These are phyloP conservation scores for Henicopernis longicauda DNA, from an alignment of 2,113 vertebrate species.

Conservation along the genomic window DNA sequence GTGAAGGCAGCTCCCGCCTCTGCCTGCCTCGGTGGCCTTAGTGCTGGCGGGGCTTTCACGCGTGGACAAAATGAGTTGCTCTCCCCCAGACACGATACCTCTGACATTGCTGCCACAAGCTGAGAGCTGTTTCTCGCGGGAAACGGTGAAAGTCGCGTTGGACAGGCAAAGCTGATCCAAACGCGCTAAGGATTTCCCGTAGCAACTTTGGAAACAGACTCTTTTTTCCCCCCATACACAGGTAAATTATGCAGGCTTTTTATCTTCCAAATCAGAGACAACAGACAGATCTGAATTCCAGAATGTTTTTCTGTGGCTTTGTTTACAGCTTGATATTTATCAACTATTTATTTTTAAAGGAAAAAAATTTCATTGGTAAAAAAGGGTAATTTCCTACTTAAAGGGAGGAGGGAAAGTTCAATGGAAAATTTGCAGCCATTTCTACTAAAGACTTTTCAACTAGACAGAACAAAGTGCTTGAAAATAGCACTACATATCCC, in stretches of 20 bases:
- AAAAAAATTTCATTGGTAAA: neutral
- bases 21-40: neutral
- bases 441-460: neutral
- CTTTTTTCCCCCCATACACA: no score
- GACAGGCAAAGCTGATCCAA: neutral
- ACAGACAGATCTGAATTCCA: neutral
- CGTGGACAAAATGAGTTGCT: neutral
- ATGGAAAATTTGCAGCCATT: neutral
- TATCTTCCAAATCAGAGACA: neutral
- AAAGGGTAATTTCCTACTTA: neutral
- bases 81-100: neutral
- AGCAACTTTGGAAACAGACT: neutral
- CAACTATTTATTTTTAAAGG: neutral
- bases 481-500: constrained; percentile 23
- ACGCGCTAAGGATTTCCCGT: neutral
- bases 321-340: neutral
- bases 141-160: neutral
- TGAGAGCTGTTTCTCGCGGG: neutral
- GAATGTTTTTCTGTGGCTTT: neutral
- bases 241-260: neutral
- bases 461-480: constrained; percentile 27
- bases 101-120: neutral
- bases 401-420: neutral
- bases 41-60: fast-evolving
- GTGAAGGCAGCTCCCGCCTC: neutral